Conservation (phyloP, 37 sponge, comb jelly and placozoan species). For the Tethya wilhelma region DNA sequence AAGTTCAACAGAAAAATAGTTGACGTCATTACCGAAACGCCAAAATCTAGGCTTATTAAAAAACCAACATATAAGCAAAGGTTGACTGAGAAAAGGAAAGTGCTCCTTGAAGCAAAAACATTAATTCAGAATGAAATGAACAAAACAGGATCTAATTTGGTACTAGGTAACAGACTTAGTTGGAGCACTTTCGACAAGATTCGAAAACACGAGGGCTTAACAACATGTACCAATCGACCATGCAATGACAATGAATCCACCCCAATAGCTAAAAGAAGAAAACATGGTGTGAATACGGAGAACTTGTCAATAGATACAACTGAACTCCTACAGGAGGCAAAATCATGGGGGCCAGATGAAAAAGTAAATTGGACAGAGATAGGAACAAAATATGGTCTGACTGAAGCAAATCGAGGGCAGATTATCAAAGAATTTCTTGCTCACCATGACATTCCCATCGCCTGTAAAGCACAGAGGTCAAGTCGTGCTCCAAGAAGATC, state of each 20-base stretch:
- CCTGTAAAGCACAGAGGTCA: neutral
- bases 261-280: conserved; percentile 12
- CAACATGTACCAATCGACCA: neutral
- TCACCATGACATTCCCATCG: conserved; percentile 9
- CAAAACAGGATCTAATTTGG: neutral
- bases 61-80: neutral
- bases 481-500: conserved; percentile 1
- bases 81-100: neutral
- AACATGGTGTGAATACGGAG: neutral
- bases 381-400: conserved; percentile 24
- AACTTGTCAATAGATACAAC: neutral
- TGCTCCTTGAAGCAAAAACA: neutral
- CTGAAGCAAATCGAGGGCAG: conserved; percentile 21
- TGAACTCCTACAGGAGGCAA: conserved; percentile 20
- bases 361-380: conserved; percentile 27
- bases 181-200: conserved; percentile 20
- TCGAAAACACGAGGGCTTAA: conserved; percentile 14
- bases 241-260: neutral
- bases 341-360: conserved; percentile 14
- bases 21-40: conserved; percentile 11
- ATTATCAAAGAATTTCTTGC: conserved; percentile 15
- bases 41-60: neutral
- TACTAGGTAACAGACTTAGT: conserved; percentile 20
- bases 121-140: conserved; percentile 5
- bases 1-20: neutral